Base-by-base conservation (phyloP, 2,888 invertebrate species). In the Entomobrya proxima region DNA sequence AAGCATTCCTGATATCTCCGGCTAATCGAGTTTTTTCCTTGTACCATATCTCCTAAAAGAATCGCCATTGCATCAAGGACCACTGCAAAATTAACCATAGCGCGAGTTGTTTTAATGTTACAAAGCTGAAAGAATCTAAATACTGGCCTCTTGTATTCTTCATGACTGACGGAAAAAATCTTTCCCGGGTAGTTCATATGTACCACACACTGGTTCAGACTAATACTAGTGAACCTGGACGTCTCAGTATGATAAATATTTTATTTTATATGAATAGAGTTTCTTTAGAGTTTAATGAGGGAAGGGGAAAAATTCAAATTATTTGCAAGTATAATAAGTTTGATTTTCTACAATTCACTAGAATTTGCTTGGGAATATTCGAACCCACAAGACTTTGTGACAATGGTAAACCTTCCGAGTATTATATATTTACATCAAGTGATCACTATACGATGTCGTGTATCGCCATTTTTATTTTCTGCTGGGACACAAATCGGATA, bases 281-380 rank as follows among this genome's bases (percentile, higher is more conserved):
- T 40, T 11, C 44, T 40, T 15, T n/a, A n/a, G n/a, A 40, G 44
- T 40, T 7, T 40, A 11, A 7, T 11, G 7, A 40, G 44, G 7
- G 7, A 40, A 40, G 7, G 15, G 44, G 7, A 11, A 11, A 11
- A 40, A 40, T 15, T 7, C 44, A 40, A 40, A 11, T 40, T 40
- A 15, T 40, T 15, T 40, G 44, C 9, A 11, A 30, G 15, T 30
- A 18, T 52, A 52, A 55, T 35, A 21, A 67, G 37, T 37, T 9
- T 2, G 24, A n/a, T 7, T 30, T n/a, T 30, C 75, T 27, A 47
- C 27, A n/a, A n/a, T n/a, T n/a, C n/a, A n/a, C n/a, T n/a, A 84
- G 84, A 85, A 67, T 61, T 61, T 21, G 69, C 47, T 13, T 85
- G 84, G 84, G 84, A 85, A 30, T 18, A 24, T 5, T 58, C 72